Evolutionary conservation across 1,140 invertebrate genomes (phyloP).

Genomic region (Chionoecetes opilio): DNA sequence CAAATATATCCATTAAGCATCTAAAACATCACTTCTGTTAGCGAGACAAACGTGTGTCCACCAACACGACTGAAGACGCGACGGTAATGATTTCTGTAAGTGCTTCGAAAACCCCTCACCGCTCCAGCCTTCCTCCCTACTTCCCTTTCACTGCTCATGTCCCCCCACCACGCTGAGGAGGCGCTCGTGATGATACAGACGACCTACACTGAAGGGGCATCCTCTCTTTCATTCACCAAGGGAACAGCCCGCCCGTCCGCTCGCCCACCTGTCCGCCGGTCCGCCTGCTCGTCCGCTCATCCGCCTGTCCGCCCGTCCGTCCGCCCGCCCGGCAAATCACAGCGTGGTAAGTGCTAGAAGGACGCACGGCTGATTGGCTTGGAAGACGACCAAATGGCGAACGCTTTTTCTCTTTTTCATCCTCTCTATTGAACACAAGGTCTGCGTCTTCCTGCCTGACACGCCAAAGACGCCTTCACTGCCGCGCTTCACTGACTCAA

Average conservation of each 20-base stretch:
- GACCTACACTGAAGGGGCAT: neutral
- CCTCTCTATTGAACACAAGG: neutral
- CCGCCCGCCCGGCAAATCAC: neutral
- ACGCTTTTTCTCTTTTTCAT: neutral
- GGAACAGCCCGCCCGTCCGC: neutral
- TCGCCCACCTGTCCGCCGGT: no score
- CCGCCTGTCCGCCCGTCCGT: no score
- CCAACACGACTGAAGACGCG: neutral
- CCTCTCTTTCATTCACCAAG: neutral
- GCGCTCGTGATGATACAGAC: neutral
- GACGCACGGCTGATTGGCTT: neutral
- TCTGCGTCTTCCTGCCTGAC: neutral
- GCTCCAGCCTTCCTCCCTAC: neutral
- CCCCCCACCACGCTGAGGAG: neutral
- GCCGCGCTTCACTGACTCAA: neutral
- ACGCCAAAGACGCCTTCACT: neutral
- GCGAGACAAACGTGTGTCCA: no score
- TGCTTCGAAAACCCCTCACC: neutral
- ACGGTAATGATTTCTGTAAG: neutral
- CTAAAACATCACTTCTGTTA: no score
- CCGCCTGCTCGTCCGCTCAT: no score
- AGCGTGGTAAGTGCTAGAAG: neutral
- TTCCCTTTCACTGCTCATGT: neutral
- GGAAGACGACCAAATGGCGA: neutral
- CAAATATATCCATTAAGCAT: no score